Conservation (phyloP, 2,113 vertebrate species). For the Sphyrna mokarran region DNA sequence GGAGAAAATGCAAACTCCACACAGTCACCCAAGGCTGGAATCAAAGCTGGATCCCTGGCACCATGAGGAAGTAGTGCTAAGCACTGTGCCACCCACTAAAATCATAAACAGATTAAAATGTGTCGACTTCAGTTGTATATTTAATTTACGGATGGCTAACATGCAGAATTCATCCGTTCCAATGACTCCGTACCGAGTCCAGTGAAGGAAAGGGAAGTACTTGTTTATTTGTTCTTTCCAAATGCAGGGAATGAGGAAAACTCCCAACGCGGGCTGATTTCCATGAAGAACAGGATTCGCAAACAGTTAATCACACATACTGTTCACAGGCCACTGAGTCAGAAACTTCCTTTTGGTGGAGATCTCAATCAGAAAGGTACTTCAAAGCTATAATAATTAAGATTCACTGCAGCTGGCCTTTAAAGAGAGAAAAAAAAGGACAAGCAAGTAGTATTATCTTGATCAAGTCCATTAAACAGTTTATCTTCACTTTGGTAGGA, state of each 20-base stretch:
- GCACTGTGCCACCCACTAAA: too few relatives aligned
- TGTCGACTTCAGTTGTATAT: neutral
- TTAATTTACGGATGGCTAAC: conserved; percentile 46
- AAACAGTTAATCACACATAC: conserved; percentile 72
- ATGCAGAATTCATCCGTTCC: conserved; percentile 54
- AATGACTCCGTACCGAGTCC: conserved; percentile 58
- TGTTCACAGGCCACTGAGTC: conserved; percentile 63
- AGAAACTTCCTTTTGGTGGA: conserved; percentile 63
- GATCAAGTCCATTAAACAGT: conserved; percentile 41
- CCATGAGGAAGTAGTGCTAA: too few relatives aligned
- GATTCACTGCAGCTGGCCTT: conserved; percentile 53
- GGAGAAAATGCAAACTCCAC: too few relatives aligned
- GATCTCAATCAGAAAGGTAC: conserved; percentile 61
- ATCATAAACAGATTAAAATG: neutral
- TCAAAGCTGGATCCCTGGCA: too few relatives aligned
- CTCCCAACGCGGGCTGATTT: conserved; percentile 60
- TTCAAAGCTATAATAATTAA: conserved; percentile 62
- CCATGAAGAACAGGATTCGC: conserved; percentile 61
- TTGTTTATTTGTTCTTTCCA: conserved; percentile 69
- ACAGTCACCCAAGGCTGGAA: too few relatives aligned
- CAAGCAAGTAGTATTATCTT: conserved; percentile 44
- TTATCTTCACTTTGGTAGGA: conserved; percentile 47
- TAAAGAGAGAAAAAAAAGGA: conserved; percentile 48
- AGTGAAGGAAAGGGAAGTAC: conserved; percentile 70
- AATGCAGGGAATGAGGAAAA: conserved; percentile 69